Base-by-base conservation (phyloP, 2,797 vertebrate genomes). In the Mareca strepera region DNA sequence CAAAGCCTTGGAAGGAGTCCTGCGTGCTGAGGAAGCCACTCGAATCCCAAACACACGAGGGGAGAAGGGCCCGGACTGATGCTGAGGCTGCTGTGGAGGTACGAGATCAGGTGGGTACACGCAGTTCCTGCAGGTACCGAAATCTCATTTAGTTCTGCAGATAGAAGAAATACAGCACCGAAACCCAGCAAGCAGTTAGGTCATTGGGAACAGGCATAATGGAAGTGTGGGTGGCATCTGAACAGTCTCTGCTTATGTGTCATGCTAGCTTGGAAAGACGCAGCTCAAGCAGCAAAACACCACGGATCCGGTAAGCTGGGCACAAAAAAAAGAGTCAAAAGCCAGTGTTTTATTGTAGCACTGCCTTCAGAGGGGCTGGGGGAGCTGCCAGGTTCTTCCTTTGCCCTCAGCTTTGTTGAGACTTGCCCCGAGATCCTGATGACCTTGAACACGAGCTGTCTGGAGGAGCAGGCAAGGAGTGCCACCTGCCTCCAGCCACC, bases 151-250 rank as follows among this genome's bases (percentile, higher is more conserved):
- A 52, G 53, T 20, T 83, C 94, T 83, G 74, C n/a, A 63, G 7
- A 20, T 17, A 72, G 35, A 9, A 82, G 77, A 90, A 79, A 80
- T 5, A 67, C 46, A 80, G 88, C n/a, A 55, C n/a, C 29, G 39
- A 76, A 80, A 72, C 53, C 35, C 82, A 84, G 82, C 74, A 73
- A 68, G 89, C 12, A 93, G 86, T 70, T 63, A 72, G 82, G 89
- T 83, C 86, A 86, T 20, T 55, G 70, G 86, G 86, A 92, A 92
- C 64, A 89, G 55, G 64, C 77, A 89, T 28, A 90, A 55, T 80
- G 64, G 82, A 29, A 77, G 86, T 21, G 92, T 95, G 89, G 92
- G 86, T 64, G 92, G 94, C 78, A 87, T n/a, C 33, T 83, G 86
- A 73, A 64, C 69, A 92, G 87, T 20, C 75, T 73, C 87, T 87